Percentiles rank a stretch among this genome's conserved stretches.
phyloP scores from a whole-genome alignment of 1,140 invertebrate species.

The Lasaia peninsularis region DNA sequence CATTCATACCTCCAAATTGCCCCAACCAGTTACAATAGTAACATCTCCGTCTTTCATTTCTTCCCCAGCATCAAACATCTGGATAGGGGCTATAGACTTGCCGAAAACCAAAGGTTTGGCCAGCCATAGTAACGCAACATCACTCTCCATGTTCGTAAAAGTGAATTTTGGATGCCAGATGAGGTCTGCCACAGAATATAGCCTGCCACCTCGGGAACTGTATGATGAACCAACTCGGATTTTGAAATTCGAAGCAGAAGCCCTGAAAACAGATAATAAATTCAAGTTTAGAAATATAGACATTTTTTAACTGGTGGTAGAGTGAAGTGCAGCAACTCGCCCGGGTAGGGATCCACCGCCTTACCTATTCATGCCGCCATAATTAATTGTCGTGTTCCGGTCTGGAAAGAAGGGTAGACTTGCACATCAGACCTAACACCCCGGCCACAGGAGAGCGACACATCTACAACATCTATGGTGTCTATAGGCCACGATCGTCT shows the following conservation, averaged over 20 bases:
- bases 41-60: constrained; percentile 52
- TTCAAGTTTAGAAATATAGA: no score
- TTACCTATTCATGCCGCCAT: no score
- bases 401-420: no score
- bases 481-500: no score
- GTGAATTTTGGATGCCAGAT: constrained; percentile 47
- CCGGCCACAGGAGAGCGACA: no score
- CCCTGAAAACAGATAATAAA: constrained; percentile 26
- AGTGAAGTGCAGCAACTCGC: no score
- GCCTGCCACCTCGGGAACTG: constrained; percentile 42
- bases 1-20: constrained; percentile 47
- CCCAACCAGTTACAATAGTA: constrained; percentile 61
- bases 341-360: no score
- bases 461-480: no score
- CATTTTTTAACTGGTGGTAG: no score
- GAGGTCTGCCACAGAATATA: constrained; percentile 48
- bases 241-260: constrained; percentile 32
- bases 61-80: constrained; percentile 63
- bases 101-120: constrained; percentile 75
- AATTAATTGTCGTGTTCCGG: no score
- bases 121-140: constrained; percentile 81
- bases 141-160: constrained; percentile 65
- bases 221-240: constrained; percentile 57
- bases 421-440: no score
- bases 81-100: constrained; percentile 68